These are phyloP conservation scores for Drosophila albomicans DNA, from an alignment of 1,140 invertebrate genomes.

Conservation along the genomic window DNA sequence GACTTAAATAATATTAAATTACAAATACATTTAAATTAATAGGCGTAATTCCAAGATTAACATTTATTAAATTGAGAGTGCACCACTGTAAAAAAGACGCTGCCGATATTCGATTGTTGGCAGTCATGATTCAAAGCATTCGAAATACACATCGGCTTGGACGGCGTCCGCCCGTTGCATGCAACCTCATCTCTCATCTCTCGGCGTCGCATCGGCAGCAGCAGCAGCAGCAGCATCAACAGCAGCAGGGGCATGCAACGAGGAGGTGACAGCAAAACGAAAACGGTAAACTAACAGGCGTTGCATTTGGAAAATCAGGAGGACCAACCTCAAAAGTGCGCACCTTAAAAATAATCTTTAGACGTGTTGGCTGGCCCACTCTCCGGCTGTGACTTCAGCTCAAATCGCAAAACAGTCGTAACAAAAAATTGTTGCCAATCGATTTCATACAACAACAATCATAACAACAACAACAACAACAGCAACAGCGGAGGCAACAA, in stretches of 20 bases:
- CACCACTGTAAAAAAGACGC: conserved; percentile 46
- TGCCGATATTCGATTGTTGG: conserved; percentile 79
- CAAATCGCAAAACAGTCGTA: conserved; percentile 66
- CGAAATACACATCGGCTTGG: conserved; percentile 55
- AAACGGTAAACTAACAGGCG: conserved; percentile 82
- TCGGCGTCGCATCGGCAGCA: not conserved
- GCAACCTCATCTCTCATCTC: conserved; percentile 77
- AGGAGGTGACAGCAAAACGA: conserved; percentile 39
- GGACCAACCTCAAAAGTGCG: conserved; percentile 82
- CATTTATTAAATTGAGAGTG: not conserved
- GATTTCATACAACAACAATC: conserved; percentile 66
- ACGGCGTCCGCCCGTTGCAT: conserved; percentile 74
- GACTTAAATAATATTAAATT: not conserved
- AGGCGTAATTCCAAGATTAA: too few relatives aligned
- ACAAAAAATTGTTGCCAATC: conserved; percentile 78
- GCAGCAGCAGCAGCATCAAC: conserved; percentile 18
- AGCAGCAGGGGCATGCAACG: conserved; percentile 3
- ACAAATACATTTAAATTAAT: not conserved
- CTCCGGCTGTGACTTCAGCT: conserved; percentile 44
- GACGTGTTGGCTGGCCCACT: conserved; percentile 68
- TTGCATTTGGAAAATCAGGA: conserved; percentile 82
- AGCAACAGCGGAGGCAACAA: conserved; percentile 49
- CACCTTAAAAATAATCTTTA: conserved; percentile 83
- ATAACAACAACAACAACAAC: conserved; percentile 7
- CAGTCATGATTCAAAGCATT: conserved; percentile 81